Base-by-base conservation (phyloP, 2,888 invertebrate genomes). In the Mechanitis mazaeus region DNA sequence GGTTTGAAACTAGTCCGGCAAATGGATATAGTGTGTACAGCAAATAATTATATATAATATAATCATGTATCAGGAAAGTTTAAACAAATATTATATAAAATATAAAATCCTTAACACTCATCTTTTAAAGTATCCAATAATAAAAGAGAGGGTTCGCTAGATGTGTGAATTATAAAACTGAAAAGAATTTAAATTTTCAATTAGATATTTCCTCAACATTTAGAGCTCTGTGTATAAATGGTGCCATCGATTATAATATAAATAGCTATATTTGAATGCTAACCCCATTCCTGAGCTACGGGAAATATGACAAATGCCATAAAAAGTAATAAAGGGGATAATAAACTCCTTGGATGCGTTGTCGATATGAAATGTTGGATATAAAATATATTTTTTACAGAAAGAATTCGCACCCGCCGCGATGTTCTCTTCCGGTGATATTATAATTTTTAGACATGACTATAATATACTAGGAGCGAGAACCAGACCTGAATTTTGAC, bases 241-340 rank as follows among this genome's bases (percentile, higher is more conserved):
- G 72, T 75, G 71, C 75, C 77, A 83, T 84, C 84, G 85, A 87
- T 87, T 87, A 83, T 83, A 86, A 84, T 86, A 86, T 85, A 85
- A 84, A 87, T 87, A 83, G 85, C 70, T 69, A 75, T 76, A 82
- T 86, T 86, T 81, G 83, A 84, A 85, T 75, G 75, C 76, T 72
- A 72, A 77, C 80, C 79, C 79, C 73, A 71, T 75, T 69, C 66
- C 64, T 45, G 66, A 69, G 71, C 67, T 67, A 68, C 71, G 75
- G 76, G 76, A 79, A 83, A 83, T 81, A 80, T 81, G 83, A 82
- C 75, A 77, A 79, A 79, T 73, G 81, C 78, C 80, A 80, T 84
- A 81, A 81, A 83, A 85, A 78, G 84, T 79, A 84, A 86, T 86
- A 85, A 81, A 78, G 76, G 77, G 75, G 72, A 77, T 81, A 84